Conservation (phyloP, 2,113 vertebrate species). For the Apodemus sylvaticus region DNA sequence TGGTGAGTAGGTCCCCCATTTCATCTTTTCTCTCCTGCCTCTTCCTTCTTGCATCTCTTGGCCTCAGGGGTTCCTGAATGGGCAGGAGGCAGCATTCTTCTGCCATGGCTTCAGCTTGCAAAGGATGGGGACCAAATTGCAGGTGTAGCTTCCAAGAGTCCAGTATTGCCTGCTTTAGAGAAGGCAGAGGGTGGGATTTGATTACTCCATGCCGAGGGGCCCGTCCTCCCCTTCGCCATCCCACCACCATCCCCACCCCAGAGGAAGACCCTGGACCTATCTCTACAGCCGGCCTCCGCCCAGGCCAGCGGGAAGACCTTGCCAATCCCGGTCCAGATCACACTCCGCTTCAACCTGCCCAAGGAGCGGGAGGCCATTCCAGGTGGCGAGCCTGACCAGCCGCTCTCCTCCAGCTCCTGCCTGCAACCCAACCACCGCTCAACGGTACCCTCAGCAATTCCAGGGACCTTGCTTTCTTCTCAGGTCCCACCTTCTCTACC, state of each 20-base stretch:
- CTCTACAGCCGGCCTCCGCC: conserved; percentile 90
- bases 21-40: conserved; percentile 59
- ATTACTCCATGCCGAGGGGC: conserved; percentile 41
- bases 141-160: conserved; percentile 49
- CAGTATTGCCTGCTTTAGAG: conserved; percentile 57
- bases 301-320: conserved; percentile 97
- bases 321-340: conserved; percentile 94
- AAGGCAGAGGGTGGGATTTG: conserved; percentile 70
- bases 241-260: conserved; percentile 85
- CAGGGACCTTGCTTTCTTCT: conserved; percentile 76
- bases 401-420: conserved; percentile 82
- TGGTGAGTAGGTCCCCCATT: conserved; percentile 86
- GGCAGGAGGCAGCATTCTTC: conserved; percentile 38
- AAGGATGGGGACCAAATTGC: conserved; percentile 46
- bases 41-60: conserved; percentile 17
- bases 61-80: conserved; percentile 54
- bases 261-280: conserved; percentile 95
- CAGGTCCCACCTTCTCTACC: conserved; percentile 80
- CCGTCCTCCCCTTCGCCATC: conserved; percentile 50
- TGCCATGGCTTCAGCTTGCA: conserved; percentile 37
- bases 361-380: conserved; percentile 84
- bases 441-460: conserved; percentile 81
- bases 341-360: conserved; percentile 85
- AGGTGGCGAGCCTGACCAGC: conserved; percentile 82
- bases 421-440: conserved; percentile 82